These are phyloP conservation scores for Catotricha subobsoleta DNA, from an alignment of 2,888 invertebrate species.

Conservation along the genomic window DNA sequence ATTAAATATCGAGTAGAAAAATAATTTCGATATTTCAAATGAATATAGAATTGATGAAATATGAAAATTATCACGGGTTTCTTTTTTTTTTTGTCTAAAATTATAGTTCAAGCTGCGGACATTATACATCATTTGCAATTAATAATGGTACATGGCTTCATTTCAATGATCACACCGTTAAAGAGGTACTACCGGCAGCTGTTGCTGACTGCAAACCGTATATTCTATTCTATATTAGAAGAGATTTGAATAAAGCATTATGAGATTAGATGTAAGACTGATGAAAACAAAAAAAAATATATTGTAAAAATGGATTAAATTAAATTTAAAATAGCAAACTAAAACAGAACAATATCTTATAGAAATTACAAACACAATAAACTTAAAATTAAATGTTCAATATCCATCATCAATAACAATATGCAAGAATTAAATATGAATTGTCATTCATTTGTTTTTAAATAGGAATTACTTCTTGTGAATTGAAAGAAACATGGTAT, in stretches of 20 bases:
- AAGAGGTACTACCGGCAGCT: conserved; percentile 35
- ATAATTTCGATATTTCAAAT: neutral
- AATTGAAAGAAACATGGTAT: no score
- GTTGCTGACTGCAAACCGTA: conserved; percentile 68
- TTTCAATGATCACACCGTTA: conserved; percentile 72
- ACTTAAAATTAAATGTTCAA: no score
- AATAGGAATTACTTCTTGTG: no score
- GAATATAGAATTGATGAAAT: neutral
- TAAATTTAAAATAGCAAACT: no score
- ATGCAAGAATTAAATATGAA: no score
- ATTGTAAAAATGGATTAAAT: no score
- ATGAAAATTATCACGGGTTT: neutral
- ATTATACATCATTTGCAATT: conserved; percentile 69
- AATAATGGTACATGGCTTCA: conserved; percentile 69
- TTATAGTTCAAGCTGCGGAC: conserved; percentile 61
- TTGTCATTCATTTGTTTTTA: no score
- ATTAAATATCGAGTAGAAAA: neutral
- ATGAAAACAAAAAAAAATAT: neutral
- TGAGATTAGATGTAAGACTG: conserved; percentile 12
- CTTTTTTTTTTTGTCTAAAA: conserved; percentile 7
- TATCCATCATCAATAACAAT: no score
- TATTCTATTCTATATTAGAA: conserved; percentile 65
- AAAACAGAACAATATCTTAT: no score
- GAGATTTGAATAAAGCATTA: conserved; percentile 28
- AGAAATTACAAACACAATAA: no score